Percentiles rank a stretch among this genome's conserved stretches.
Evolutionary conservation across 23 tunicate genomes (phyloP).

Genomic region (Phallusia fumigata): DNA sequence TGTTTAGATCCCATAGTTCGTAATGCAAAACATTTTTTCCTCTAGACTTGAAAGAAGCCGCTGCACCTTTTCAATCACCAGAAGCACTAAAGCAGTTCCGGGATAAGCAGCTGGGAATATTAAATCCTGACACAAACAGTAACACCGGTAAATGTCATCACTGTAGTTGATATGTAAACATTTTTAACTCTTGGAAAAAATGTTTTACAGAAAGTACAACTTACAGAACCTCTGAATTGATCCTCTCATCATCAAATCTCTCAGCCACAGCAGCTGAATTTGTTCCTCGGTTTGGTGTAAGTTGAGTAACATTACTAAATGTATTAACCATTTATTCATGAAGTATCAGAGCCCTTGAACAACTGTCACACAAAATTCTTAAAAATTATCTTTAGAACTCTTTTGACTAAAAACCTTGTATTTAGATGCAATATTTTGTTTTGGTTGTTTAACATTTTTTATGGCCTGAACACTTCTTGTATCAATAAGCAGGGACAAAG

Average conservation of each 20-base stretch:
- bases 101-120: slow-evolving; percentile 45
- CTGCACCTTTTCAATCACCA: slow-evolving; percentile 54
- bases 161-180: neutral
- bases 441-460: too few species aligned
- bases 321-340: too few species aligned
- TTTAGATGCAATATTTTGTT: too few species aligned
- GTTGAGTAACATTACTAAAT: neutral
- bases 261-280: neutral
- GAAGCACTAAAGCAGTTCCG: slow-evolving; percentile 48
- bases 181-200: neutral
- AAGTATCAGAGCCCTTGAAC: too few species aligned
- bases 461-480: too few species aligned
- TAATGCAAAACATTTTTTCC: neutral
- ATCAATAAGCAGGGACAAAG: too few species aligned
- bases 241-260: neutral
- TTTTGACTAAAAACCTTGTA: too few species aligned
- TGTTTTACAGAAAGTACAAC: neutral
- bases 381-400: too few species aligned
- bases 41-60: slow-evolving; percentile 39
- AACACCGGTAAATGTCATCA: neutral
- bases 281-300: neutral
- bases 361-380: too few species aligned
- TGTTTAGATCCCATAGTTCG: too few species aligned
- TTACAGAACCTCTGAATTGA: neutral
- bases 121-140: neutral